Conservation (phyloP, 2,888 invertebrate species). For the Augiades crinisus region DNA sequence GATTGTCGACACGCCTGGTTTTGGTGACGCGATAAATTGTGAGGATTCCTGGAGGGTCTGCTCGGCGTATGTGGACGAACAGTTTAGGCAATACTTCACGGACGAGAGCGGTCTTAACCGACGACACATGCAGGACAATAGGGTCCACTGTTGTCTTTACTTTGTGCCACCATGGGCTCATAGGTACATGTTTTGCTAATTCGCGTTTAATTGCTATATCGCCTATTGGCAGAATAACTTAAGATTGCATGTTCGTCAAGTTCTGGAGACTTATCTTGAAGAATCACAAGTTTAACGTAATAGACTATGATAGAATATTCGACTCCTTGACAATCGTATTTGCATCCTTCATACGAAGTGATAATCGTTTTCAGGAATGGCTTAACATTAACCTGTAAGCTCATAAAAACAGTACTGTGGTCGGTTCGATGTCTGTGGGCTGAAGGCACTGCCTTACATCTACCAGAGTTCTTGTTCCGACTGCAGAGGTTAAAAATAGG, state of each 20-base stretch:
- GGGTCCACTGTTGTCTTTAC: constrained; percentile 97
- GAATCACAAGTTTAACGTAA: too few species aligned
- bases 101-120: constrained; percentile 98
- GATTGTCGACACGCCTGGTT: constrained; percentile 97
- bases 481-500: too few species aligned
- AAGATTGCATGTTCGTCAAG: neutral
- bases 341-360: too few species aligned
- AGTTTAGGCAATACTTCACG: constrained; percentile 90
- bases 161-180: constrained; percentile 98
- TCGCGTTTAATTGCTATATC: neutral
- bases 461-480: too few species aligned
- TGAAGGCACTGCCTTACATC: too few species aligned
- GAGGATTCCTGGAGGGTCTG: constrained; percentile 97
- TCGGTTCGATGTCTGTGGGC: too few species aligned
- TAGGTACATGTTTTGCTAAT: constrained; percentile 82
- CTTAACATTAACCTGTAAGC: too few species aligned
- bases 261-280: too few species aligned
- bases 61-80: constrained; percentile 95
- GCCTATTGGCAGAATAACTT: neutral
- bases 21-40: constrained; percentile 95
- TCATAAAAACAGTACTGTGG: too few species aligned
- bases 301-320: too few species aligned
- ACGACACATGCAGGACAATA: constrained; percentile 96
- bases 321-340: too few species aligned
- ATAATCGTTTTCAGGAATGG: too few species aligned